Evolutionary conservation across 2,113 vertebrate species (phyloP).

Genomic region (Lepidothrix coronata): DNA sequence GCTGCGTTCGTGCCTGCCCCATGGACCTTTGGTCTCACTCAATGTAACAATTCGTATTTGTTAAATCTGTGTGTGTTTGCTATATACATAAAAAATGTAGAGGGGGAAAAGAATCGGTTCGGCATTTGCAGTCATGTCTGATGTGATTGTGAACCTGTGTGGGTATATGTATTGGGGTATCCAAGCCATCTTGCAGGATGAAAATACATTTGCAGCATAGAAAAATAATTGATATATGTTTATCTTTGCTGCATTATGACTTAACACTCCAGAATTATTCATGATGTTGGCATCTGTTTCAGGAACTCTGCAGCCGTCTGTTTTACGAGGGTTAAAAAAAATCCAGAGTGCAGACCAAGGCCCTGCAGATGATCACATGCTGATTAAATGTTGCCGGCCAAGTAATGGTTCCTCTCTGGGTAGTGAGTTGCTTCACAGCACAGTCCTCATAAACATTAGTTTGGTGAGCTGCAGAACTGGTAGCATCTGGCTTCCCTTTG

Average conservation of each 20-base stretch:
- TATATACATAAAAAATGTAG: fast-evolving
- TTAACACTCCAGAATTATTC: not conserved
- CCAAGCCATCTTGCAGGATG: not conserved
- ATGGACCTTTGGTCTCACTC: not conserved
- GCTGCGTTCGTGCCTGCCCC: not conserved
- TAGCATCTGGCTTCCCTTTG: conserved; percentile 4
- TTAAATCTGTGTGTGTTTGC: not conserved
- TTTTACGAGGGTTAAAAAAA: not conserved
- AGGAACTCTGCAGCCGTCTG: not conserved
- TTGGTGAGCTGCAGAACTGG: conserved; percentile 33
- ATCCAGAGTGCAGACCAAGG: not conserved
- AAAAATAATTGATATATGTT: not conserved
- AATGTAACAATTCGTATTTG: not conserved
- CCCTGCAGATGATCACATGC: not conserved
- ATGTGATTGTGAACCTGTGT: not conserved
- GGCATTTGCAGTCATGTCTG: not conserved
- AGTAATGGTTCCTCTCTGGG: not conserved
- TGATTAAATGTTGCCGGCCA: not conserved
- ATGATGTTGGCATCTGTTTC: not conserved
- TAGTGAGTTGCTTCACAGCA: not conserved
- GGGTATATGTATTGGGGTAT: not conserved
- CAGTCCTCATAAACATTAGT: not conserved
- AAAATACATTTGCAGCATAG: not conserved
- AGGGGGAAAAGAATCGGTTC: fast-evolving
- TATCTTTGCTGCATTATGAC: not conserved